Evolutionary conservation across 2,888 invertebrate species (phyloP).

Genomic region (Pseudococcus jackbeardsleyi): DNA sequence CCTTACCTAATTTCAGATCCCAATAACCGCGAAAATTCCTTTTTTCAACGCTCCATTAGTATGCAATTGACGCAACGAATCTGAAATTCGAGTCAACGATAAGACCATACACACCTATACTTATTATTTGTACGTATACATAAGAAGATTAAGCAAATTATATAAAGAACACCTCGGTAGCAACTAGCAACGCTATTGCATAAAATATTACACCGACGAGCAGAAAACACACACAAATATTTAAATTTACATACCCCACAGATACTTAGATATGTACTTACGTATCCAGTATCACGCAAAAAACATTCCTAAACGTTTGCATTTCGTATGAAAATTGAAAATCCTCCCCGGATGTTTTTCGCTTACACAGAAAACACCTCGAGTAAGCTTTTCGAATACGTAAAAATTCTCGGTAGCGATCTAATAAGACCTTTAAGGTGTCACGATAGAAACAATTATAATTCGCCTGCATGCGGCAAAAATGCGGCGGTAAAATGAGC

Average conservation of each 20-base stretch:
- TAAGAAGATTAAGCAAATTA: conserved; percentile 10
- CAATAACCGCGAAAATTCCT: not conserved
- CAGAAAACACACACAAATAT: not conserved
- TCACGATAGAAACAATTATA: not conserved
- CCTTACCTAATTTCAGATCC: not conserved
- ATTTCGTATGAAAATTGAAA: not conserved
- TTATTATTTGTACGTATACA: not conserved
- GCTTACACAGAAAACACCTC: not conserved
- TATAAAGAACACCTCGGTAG: not conserved
- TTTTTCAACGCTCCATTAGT: not conserved
- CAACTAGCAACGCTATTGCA: not conserved
- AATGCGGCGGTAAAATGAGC: not conserved
- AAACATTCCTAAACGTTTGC: not conserved
- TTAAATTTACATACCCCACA: not conserved
- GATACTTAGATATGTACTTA: not conserved
- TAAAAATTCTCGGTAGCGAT: not conserved
- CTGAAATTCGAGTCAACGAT: not conserved
- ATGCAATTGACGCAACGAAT: conserved; percentile 2
- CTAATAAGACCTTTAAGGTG: not conserved
- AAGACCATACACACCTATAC: not conserved
- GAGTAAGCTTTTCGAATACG: not conserved
- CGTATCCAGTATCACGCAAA: not conserved
- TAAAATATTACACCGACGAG: not conserved
- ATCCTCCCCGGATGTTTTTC: not conserved
- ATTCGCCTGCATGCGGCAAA: not conserved